Conservation (phyloP, 2,797 vertebrate genomes). For the Loris lydekkerianus region DNA sequence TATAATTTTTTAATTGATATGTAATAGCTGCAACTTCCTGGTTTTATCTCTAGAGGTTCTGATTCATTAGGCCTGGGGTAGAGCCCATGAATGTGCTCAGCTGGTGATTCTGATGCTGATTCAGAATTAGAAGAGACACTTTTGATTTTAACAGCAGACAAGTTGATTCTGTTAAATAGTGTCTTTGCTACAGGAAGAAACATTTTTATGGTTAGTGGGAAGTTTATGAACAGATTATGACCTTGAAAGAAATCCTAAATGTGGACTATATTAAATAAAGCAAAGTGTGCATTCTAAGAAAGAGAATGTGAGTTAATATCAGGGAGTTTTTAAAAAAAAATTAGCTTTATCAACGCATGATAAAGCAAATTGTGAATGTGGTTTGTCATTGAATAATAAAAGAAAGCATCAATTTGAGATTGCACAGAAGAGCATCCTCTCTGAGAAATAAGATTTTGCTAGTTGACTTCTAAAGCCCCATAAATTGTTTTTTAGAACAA, state of each 20-base stretch:
- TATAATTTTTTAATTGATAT: background rate
- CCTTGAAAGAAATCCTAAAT: background rate
- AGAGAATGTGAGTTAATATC: background rate
- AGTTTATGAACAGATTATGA: constrained; percentile 17
- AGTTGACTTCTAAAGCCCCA: constrained; percentile 16
- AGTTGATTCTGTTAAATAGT: background rate
- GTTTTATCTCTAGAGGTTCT: background rate
- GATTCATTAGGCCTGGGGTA: background rate
- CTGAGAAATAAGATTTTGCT: constrained; percentile 33
- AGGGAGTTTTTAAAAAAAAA: background rate
- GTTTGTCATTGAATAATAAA: constrained; percentile 17
- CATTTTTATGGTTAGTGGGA: background rate
- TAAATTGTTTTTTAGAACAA: background rate
- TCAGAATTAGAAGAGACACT: constrained; percentile 36
- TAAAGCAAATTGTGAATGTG: background rate
- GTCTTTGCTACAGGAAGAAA: constrained; percentile 24
- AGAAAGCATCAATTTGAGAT: background rate
- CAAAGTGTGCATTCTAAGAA: background rate
- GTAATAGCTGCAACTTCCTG: background rate
- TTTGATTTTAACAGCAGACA: background rate
- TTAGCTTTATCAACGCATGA: constrained; percentile 3
- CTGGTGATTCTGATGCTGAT: constrained; percentile 4
- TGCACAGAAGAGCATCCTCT: background rate
- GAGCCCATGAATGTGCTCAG: background rate
- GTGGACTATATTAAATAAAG: constrained; percentile 15